Base-by-base conservation (phyloP, 2,888 invertebrate species). In the Sarcophaga rosellei region DNA sequence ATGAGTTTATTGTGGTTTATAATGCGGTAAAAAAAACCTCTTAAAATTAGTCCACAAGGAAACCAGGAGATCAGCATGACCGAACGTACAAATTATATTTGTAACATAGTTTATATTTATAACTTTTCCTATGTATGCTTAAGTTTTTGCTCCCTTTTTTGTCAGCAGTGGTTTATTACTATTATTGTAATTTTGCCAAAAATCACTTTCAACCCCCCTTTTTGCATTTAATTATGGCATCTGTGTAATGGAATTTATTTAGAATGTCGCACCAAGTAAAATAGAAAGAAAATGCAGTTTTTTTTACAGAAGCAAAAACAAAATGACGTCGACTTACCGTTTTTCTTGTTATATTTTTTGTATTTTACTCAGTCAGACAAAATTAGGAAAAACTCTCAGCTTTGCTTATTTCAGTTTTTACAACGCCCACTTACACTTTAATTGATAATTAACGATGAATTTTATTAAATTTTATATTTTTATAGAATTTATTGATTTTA, bases 301-400 rank as follows among this genome's bases (percentile, higher is more conserved):
- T 76, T 21, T 12, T 76, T 6, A 74, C 25, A 76, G 59, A 59
- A 78, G 59, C 45, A 78, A 84, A 77, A 80, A 65, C 77, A 86
- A 84, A 86, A 86, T 84, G 83, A 74, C 76, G 83, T 73, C 66
- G 62, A 81, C 87, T 85, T 87, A 85, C 87, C 87, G 87, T 85
- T 87, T 84, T 75, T 66, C 35, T 35, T 35, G 35, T 63, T 23
- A 45, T 44, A 68, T 76, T 57, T 65, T 73, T 62, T 62, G 45
- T 62, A 57, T 35, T 63, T 35, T 65, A 45, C 17, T 66, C 59
- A 44, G 53, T 45, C 35, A 47, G 21, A 12, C 65, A 69, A 25
- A 53, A 47, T 25, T n/a, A 35, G 20, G 53, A 44, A 59, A 70
- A 68, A 45, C 57, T 4, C 17, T 59, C 21, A 5, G 21, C 23